These are phyloP conservation scores for Paralinhomoeus sp. DNA, from an alignment of 2,888 invertebrate genomes.

Conservation along the genomic window DNA sequence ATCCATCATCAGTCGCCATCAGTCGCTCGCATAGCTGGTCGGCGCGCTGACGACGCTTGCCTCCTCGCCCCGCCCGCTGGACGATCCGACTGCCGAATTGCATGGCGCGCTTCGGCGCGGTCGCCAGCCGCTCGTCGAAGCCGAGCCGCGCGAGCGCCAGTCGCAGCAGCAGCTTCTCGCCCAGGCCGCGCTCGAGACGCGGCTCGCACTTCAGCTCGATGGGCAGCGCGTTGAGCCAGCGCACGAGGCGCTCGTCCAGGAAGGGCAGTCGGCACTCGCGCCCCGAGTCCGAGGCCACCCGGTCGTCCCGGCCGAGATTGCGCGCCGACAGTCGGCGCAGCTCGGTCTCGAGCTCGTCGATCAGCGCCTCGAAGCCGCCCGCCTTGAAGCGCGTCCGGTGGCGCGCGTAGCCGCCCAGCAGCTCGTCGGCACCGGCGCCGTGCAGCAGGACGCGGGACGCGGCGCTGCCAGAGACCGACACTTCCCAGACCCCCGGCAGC, in stretches of 20 bases:
- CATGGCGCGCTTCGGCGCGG: conserved; percentile 67
- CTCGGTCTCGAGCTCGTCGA: conserved; percentile 45
- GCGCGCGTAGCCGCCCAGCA: conserved; percentile 75
- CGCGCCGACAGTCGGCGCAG: conserved; percentile 60
- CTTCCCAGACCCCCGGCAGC: too few species aligned
- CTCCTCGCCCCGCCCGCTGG: too few species aligned
- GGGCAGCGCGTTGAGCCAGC: conserved; percentile 31
- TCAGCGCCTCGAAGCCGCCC: conserved; percentile 5
- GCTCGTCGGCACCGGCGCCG: conserved; percentile 90
- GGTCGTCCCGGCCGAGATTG: conserved; percentile 79
- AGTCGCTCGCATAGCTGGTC: too few species aligned
- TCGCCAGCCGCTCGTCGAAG: conserved; percentile 29
- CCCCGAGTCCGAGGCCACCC: conserved; percentile 65
- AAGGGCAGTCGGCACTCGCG: conserved; percentile 45
- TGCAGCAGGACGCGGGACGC: conserved; percentile 35
- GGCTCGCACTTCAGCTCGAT: conserved; percentile 31
- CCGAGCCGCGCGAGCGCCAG: conserved; percentile 26
- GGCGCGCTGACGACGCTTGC: too few species aligned
- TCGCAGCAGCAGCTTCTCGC: conserved; percentile 75
- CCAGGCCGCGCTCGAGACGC: conserved; percentile 38
- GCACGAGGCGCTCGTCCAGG: conserved; percentile 37
- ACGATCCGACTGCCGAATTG: conserved; percentile 94
- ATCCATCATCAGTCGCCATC: too few species aligned
- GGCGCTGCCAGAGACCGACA: too few species aligned
- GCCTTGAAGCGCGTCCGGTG: conserved; percentile 45